A percentile compares a stretch with the other conserved stretches of the same genome.
These are phyloP conservation scores for Melanostoma mellinum DNA, from an alignment of 2,888 invertebrate species.

Conservation along the genomic window DNA sequence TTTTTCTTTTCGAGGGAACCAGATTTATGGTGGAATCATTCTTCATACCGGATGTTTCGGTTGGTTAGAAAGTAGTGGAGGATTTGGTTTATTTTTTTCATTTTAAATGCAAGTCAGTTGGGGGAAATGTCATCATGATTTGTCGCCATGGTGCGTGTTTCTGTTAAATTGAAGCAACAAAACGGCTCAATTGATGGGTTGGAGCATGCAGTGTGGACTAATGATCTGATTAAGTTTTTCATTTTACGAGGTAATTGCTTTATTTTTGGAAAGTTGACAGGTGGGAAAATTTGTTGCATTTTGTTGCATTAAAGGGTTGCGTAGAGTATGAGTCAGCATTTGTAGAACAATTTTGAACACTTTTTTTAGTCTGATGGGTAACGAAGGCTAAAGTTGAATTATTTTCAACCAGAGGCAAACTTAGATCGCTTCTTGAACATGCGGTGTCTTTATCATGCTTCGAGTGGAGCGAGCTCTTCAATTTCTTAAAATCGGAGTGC, in stretches of 20 bases:
- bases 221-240: constrained; percentile 66
- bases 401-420: too few species aligned
- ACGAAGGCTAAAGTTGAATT: too few species aligned
- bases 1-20: constrained; percentile 18
- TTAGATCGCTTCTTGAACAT: too few species aligned
- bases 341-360: too few species aligned
- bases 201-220: constrained; percentile 59
- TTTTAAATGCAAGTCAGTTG: constrained; percentile 35
- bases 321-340: too few species aligned
- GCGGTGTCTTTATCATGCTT: too few species aligned
- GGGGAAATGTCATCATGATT: constrained; percentile 56
- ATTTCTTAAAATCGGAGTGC: too few species aligned
- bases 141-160: constrained; percentile 39
- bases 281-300: not conserved
- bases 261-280: constrained; percentile 42
- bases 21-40: constrained; percentile 63
- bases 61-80: constrained; percentile 41
- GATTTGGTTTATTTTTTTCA: constrained; percentile 6
- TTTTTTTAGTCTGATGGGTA: too few species aligned
- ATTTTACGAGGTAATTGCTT: constrained; percentile 55
- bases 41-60: constrained; percentile 67
- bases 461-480: too few species aligned
- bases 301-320: too few species aligned
- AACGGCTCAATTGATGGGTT: constrained; percentile 62
- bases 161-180: constrained; percentile 62